A percentile compares a stretch with the other conserved stretches of the same genome.
Evolutionary conservation across 2,113 vertebrate species (phyloP).

Genomic region (Phalacrocorax carbo): DNA sequence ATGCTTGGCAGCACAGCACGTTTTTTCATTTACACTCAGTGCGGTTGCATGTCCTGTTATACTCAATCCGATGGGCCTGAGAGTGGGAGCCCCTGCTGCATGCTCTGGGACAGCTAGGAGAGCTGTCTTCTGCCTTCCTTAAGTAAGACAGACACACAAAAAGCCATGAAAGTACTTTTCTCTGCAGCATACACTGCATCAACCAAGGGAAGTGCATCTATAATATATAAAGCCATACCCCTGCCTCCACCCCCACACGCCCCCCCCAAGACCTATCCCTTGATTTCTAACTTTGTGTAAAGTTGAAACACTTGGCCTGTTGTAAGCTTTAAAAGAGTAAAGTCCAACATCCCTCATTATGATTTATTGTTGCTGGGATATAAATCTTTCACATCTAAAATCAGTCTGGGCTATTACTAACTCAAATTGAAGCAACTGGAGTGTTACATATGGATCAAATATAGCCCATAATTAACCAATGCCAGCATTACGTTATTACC

Average conservation of each 20-base stretch:
- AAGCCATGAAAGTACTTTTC: neutral
- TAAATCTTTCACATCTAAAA: neutral
- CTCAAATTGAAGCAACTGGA: neutral
- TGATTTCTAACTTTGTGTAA: neutral
- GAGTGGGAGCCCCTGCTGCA: neutral
- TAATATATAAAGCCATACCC: neutral
- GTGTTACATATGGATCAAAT: conserved; percentile 15
- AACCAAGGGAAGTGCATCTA: neutral
- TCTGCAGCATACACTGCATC: neutral
- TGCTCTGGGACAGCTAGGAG: neutral
- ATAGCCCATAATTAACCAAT: conserved; percentile 45
- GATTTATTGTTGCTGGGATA: conserved; percentile 10
- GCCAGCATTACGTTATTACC: neutral
- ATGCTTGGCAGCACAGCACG: neutral
- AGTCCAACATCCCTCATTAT: neutral
- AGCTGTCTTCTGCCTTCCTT: neutral
- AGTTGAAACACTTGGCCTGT: neutral
- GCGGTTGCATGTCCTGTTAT: fast-evolving
- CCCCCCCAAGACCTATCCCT: neutral
- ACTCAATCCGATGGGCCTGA: fast-evolving
- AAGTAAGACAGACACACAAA: neutral
- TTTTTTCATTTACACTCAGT: neutral
- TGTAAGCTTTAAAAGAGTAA: neutral
- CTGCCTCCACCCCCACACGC: no score
- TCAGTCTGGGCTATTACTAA: neutral